These are phyloP conservation scores for Montipora cactus DNA, from an alignment of 64 coral and sea anemone species.

Conservation along the genomic window DNA sequence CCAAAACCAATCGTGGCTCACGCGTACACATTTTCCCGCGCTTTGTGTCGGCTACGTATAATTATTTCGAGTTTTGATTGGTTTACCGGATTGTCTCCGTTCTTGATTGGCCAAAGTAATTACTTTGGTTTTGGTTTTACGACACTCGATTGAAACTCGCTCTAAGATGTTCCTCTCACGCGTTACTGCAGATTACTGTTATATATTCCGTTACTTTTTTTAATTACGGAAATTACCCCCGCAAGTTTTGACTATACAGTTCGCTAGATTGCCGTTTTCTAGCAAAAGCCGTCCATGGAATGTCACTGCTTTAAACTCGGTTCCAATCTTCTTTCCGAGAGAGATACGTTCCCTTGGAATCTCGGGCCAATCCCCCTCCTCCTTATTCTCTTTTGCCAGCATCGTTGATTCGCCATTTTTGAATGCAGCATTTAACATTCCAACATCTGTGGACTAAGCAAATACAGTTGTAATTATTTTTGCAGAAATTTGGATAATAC, in stretches of 20 bases:
- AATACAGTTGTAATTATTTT: not conserved
- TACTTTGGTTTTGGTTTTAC: too few relatives aligned
- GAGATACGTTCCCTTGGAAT: conserved; percentile 31
- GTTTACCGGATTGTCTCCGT: too few relatives aligned
- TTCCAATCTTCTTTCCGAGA: conserved; percentile 41
- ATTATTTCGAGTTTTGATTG: too few relatives aligned
- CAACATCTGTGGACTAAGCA: conserved; percentile 36
- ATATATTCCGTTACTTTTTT: too few relatives aligned
- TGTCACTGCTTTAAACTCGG: not conserved
- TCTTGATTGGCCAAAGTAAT: too few relatives aligned
- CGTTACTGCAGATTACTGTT: too few relatives aligned
- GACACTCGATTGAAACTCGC: too few relatives aligned
- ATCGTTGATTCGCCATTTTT: not conserved
- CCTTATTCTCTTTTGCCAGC: not conserved
- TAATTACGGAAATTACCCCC: not conserved
- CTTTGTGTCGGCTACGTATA: too few relatives aligned
- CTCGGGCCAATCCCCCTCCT: conserved; percentile 64
- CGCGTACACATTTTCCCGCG: too few relatives aligned
- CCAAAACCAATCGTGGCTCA: too few relatives aligned
- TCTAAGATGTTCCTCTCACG: too few relatives aligned
- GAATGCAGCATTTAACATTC: conserved; percentile 10
- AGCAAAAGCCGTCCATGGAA: conserved; percentile 21
- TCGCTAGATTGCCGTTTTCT: conserved; percentile 17
- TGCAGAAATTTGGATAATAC: not conserved
- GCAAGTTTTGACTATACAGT: conserved; percentile 60